These are phyloP conservation scores for Molorchus minor DNA, from an alignment of 2,888 invertebrate species.

Conservation along the genomic window DNA sequence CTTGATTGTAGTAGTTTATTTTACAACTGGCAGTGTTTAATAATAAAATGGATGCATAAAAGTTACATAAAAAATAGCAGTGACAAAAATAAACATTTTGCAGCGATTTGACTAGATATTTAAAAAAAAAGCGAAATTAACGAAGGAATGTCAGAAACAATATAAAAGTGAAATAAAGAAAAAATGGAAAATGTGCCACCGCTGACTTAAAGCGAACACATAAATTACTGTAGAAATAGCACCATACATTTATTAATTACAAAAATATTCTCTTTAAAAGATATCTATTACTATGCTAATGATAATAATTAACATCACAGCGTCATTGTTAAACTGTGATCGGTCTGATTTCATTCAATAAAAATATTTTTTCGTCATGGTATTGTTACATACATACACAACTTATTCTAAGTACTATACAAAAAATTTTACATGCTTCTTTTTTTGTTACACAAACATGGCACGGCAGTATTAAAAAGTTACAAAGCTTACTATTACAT, in stretches of 20 bases:
- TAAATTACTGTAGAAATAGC: slow-evolving; percentile 50
- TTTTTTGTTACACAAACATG: slow-evolving; percentile 55
- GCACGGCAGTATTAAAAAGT: slow-evolving; percentile 60
- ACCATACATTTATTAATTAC: slow-evolving; percentile 55
- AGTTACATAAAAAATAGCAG: slow-evolving; percentile 21
- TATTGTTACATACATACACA: slow-evolving; percentile 51
- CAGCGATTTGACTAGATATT: slow-evolving; percentile 33
- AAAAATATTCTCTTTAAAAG: slow-evolving; percentile 49
- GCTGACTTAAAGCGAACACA: slow-evolving; percentile 46
- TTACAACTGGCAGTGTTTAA: slow-evolving; percentile 61
- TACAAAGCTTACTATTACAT: slow-evolving; percentile 57
- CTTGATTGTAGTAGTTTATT: slow-evolving; percentile 49
- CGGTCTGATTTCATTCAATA: neutral
- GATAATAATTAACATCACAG: slow-evolving; percentile 44
- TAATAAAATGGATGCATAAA: slow-evolving; percentile 28
- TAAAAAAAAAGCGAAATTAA: slow-evolving; percentile 23
- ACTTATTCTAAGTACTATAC: slow-evolving; percentile 60
- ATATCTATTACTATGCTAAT: slow-evolving; percentile 35
- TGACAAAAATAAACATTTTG: slow-evolving; percentile 15
- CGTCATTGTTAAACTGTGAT: slow-evolving; percentile 40
- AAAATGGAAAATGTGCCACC: slow-evolving; percentile 37
- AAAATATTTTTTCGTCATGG: slow-evolving; percentile 26
- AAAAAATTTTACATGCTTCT: slow-evolving; percentile 59
- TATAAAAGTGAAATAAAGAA: slow-evolving; percentile 24
- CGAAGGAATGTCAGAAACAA: slow-evolving; percentile 30